A percentile compares a stretch with the other conserved stretches of the same genome.
Evolutionary conservation across 2,888 invertebrate species (phyloP).

Genomic region (Cyclophora punctaria): DNA sequence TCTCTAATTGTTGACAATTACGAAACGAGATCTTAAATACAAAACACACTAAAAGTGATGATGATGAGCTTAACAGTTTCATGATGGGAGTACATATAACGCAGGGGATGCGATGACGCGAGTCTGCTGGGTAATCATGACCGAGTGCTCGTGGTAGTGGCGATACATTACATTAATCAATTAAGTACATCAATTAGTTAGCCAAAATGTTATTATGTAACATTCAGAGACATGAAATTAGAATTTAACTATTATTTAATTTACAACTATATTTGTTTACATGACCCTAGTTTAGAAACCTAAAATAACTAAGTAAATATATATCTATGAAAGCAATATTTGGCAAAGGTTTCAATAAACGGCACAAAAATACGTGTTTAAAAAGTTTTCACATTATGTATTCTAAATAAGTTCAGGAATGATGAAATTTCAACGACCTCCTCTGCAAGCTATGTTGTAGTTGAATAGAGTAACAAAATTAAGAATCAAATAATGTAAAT

Average conservation of each 20-base stretch:
- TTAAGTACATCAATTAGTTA: slow-evolving; percentile 34
- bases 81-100: slow-evolving; percentile 46
- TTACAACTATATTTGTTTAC: slow-evolving; percentile 9
- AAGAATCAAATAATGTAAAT: too few relatives aligned
- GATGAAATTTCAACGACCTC: slow-evolving; percentile 20
- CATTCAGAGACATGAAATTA: slow-evolving; percentile 6
- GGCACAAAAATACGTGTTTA: slow-evolving; percentile 23
- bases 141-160: slow-evolving; percentile 7
- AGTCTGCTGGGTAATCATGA: too few relatives aligned
- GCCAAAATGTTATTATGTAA: slow-evolving; percentile 12
- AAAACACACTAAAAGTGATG: slow-evolving; percentile 16
- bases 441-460: slow-evolving; percentile 1
- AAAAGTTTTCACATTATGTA: slow-evolving; percentile 14
- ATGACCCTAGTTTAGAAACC: slow-evolving; percentile 16
- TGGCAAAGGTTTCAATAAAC: slow-evolving; percentile 32
- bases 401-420: slow-evolving; percentile 20
- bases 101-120: slow-evolving; percentile 20
- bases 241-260: slow-evolving; percentile 4
- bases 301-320: slow-evolving; percentile 16
- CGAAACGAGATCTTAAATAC: slow-evolving; percentile 55
- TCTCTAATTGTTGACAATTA: slow-evolving; percentile 55
- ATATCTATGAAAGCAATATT: slow-evolving; percentile 34
- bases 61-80: slow-evolving; percentile 29
- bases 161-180: slow-evolving; percentile 14
- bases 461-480: slow-evolving; percentile 10